Conservation (phyloP, 2,888 invertebrate genomes). For the Vesta saturnalis region DNA sequence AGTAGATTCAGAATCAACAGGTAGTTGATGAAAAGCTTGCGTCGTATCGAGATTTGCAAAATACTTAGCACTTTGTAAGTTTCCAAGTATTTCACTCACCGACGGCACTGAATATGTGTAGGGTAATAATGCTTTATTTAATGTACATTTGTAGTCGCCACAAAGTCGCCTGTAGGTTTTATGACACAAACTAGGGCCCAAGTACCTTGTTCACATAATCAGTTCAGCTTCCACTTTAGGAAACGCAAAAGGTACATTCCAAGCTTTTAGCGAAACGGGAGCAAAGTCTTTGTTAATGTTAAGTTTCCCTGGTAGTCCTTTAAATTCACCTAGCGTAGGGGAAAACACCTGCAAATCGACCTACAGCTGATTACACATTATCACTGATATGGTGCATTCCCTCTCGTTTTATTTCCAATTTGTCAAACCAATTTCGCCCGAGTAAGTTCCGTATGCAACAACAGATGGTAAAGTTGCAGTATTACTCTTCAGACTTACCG, state of each 20-base stretch:
- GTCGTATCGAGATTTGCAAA: neutral
- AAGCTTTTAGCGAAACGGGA: neutral
- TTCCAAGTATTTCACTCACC: neutral
- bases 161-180: neutral
- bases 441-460: neutral
- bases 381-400: neutral
- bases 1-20: neutral
- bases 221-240: conserved; percentile 1
- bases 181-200: neutral
- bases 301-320: neutral
- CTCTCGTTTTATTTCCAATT: neutral
- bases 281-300: neutral
- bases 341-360: neutral
- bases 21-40: neutral
- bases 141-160: neutral
- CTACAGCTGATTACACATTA: neutral
- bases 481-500: neutral
- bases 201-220: neutral
- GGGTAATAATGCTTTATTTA: neutral
- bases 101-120: neutral
- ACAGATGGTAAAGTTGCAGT: neutral
- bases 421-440: conserved; percentile 4
- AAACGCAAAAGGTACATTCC: neutral
- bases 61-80: neutral
- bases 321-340: neutral